A percentile compares a stretch with the other conserved stretches of the same genome.
phyloP scores from a whole-genome alignment of 1,140 invertebrate genomes.

The Saccostrea cuccullata region DNA sequence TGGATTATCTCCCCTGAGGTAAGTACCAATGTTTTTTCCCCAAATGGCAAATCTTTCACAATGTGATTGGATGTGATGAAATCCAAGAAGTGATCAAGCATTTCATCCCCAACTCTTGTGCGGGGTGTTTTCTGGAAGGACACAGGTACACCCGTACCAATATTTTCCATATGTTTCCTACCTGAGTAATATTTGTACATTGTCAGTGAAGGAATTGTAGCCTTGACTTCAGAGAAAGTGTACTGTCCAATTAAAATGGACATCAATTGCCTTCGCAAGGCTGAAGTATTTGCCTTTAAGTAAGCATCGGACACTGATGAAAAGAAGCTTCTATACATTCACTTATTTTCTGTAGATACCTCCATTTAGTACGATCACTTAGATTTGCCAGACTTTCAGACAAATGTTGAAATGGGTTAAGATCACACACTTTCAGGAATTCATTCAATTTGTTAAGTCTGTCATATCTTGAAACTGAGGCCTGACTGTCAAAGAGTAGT shows the following conservation, averaged over 20 bases:
- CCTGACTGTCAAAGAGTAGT: too few species aligned
- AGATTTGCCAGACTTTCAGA: not conserved
- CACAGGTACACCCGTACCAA: constrained; percentile 18
- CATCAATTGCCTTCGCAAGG: too few species aligned
- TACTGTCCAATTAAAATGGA: too few species aligned
- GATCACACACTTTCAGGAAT: constrained; percentile 12
- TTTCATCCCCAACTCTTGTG: not conserved
- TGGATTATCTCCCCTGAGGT: constrained; percentile 22
- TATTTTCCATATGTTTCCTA: constrained; percentile 6
- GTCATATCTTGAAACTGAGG: not conserved
- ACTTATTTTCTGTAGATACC: constrained; percentile 23
- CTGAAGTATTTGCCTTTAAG: too few species aligned
- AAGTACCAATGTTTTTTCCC: constrained; percentile 24
- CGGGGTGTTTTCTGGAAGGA: not conserved
- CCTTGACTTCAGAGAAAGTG: not conserved
- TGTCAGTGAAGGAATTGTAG: not conserved
- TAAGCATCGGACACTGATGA: too few species aligned
- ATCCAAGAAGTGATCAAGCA: constrained; percentile 32
- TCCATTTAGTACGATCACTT: constrained; percentile 39
- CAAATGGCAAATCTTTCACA: constrained; percentile 40
- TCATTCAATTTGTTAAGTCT: constrained; percentile 30
- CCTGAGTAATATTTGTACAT: constrained; percentile 25
- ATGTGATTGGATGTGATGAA: constrained; percentile 43
- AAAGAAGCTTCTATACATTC: not conserved
- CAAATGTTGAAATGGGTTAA: not conserved